phyloP scores from a whole-genome alignment of 2,113 vertebrate species.

The Cavia porcellus region DNA sequence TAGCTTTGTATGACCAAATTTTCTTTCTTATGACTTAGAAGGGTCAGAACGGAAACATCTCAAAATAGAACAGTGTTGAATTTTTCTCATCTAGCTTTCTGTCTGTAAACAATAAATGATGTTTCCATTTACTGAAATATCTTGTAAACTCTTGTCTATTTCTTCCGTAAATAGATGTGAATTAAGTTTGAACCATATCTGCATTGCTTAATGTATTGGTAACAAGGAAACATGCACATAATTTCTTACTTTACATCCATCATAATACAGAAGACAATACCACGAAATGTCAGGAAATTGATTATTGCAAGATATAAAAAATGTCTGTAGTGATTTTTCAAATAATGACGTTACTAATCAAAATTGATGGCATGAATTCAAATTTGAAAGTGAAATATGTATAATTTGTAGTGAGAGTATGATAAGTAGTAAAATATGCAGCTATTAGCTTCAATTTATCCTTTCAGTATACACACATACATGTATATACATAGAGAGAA shows the following conservation, averaged over 20 bases:
- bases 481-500: no score
- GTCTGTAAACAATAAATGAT: neutral
- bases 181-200: neutral
- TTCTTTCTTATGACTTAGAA: neutral
- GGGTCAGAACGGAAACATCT: neutral
- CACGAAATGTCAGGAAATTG: neutral
- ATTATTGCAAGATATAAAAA: neutral
- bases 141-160: neutral
- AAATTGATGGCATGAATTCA: neutral
- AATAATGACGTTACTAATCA: neutral
- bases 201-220: neutral
- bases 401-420: neutral
- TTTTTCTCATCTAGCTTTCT: neutral
- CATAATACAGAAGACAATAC: neutral
- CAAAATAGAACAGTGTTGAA: neutral
- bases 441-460: neutral
- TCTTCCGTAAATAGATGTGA: neutral
- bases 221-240: neutral
- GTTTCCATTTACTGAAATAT: neutral
- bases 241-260: neutral
- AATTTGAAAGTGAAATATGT: constrained; percentile 22
- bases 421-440: neutral
- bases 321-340: neutral
- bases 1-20: neutral
- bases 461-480: neutral